Evolutionary conservation across 2,113 vertebrate genomes (phyloP).

Genomic region (Pogona vitticeps): DNA sequence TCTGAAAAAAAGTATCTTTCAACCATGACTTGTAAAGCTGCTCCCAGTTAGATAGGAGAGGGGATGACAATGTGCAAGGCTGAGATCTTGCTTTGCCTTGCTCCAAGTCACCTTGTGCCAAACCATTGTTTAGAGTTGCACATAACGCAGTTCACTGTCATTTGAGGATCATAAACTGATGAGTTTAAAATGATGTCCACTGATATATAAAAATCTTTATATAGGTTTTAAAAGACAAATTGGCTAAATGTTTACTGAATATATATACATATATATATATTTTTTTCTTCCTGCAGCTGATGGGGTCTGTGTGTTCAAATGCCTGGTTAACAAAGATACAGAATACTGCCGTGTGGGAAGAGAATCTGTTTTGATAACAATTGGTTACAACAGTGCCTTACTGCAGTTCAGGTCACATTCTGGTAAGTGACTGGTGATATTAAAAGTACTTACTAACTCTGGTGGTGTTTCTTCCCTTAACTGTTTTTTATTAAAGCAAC

Average conservation of each 20-base stretch:
- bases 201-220: neutral
- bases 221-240: no score
- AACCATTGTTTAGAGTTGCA: no score
- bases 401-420: conserved; percentile 74
- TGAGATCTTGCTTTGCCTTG: no score
- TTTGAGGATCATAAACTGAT: neutral
- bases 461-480: neutral
- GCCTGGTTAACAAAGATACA: conserved; percentile 72
- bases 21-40: no score
- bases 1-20: no score
- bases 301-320: conserved; percentile 75
- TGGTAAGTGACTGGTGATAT: conserved; percentile 71
- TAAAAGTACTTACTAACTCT: conserved; percentile 13
- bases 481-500: neutral
- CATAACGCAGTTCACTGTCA: no score
- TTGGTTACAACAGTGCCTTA: conserved; percentile 73
- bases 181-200: neutral
- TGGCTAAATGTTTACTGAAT: no score
- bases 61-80: no score
- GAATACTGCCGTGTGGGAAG: conserved; percentile 78
- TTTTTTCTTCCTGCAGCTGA: conserved; percentile 67
- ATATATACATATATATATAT: neutral
- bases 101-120: no score
- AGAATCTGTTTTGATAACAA: conserved; percentile 79
- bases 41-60: no score